Evolutionary conservation across 2,797 vertebrate genomes (phyloP).

Genomic region (Acridotheres tristis): DNA sequence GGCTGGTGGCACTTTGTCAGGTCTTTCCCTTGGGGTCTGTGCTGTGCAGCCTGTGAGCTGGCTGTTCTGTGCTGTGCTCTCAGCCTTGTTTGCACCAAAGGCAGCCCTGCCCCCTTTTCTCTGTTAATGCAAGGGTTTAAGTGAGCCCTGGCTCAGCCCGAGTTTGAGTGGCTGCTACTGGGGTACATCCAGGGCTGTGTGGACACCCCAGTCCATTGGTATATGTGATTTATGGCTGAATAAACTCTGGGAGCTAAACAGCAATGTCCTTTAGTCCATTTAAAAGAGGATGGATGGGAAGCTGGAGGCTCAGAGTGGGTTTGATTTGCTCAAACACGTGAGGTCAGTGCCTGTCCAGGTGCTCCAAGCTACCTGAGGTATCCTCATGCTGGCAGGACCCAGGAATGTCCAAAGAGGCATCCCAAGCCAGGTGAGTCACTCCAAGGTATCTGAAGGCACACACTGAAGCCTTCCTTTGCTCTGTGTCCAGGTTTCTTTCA

Average conservation of each 20-base stretch:
- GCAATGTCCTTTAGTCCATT: not conserved
- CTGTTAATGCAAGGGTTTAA: not conserved
- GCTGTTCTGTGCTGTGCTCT: accelerated
- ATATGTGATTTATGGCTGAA: not conserved
- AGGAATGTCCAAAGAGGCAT: not conserved
- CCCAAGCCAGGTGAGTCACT: not conserved
- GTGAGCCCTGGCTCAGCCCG: not conserved
- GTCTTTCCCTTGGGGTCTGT: not conserved
- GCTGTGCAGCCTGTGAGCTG: accelerated
- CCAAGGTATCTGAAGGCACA: not conserved
- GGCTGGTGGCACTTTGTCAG: not conserved
- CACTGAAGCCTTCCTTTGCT: not conserved
- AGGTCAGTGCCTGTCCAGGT: not conserved
- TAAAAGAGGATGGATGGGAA: not conserved
- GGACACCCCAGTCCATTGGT: accelerated
- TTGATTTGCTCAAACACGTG: not conserved
- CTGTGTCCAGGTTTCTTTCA: not conserved
- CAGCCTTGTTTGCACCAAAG: not conserved
- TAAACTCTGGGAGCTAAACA: not conserved
- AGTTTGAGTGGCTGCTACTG: not conserved
- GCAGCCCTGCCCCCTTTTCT: not conserved
- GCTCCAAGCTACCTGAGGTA: not conserved
- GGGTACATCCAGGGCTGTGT: not conserved
- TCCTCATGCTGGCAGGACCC: not conserved
- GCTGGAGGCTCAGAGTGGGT: not conserved